Base-by-base conservation (phyloP, 2,888 invertebrate genomes). In the Argyresthia albistria region DNA sequence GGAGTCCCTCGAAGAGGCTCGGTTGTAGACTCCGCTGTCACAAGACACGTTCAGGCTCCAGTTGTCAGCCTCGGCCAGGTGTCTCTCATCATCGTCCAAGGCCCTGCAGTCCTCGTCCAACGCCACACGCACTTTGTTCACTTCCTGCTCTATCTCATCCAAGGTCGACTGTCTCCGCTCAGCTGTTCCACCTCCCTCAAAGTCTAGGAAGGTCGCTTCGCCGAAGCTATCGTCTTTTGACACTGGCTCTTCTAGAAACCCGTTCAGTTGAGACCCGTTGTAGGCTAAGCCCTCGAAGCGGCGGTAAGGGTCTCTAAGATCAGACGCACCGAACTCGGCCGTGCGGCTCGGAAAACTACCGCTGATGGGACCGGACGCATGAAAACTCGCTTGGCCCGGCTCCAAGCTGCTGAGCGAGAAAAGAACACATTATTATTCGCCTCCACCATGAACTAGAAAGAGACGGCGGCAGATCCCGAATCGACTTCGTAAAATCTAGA, bases 11-110 rank as follows among this genome's bases (percentile, higher is more conserved):
- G 88, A 88, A 16, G 88, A 88, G 35, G 88, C 90, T 25, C 90
- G 89, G 64, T 91, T 90, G 69, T 90, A 90, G 58, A 89, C 89
- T 55, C 89, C 89, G 66, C 89, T 89, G 64, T 90, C 90, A 57
- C 88, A 88, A 55, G 89, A 90, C 58, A 88, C 86, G 69, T 88
- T 89, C 59, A 88, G 67, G 57, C 88, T 86, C 88, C 88, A 88
- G 64, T 80, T 84, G 59, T 88, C 88, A 0, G 77, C 80, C 58
- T 88, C 86, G 3, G 75, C 84, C 58, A 82, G 84, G 14, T 83
- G 80, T 39, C 73, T 64, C 56, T 86, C 84, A 68, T 84, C 82
- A 58, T 80, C 87, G 36, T 87, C 86, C 55, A 88, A 64, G n/a
- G 86, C 88, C 16, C 82, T 78, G 56, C 84, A 76, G 61, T 88